Conservation (phyloP, 2,888 invertebrate genomes). For the Ophion slaviceki region DNA sequence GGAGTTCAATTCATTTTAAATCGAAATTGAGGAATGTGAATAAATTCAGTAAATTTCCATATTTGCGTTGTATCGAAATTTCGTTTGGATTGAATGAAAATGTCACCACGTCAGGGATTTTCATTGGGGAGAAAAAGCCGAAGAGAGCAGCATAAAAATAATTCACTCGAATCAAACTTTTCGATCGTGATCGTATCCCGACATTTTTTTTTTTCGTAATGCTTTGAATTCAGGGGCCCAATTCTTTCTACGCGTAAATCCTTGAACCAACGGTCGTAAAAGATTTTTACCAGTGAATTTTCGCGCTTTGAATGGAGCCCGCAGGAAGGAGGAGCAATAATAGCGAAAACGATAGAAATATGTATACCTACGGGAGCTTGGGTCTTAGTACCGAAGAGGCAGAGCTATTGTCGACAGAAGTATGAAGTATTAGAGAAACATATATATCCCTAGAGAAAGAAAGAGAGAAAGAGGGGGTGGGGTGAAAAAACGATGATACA, state of each 20-base stretch:
- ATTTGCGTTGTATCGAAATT: not conserved
- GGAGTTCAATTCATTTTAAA: not conserved
- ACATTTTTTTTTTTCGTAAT: not conserved
- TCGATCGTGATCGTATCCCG: not conserved
- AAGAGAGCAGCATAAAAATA: not conserved
- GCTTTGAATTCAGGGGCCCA: not conserved
- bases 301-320: conserved; percentile 7
- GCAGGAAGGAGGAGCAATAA: conserved; percentile 5
- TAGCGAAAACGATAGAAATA: conserved; percentile 22
- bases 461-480: conserved; percentile 34
- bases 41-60: not conserved
- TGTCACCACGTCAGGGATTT: not conserved
- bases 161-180: not conserved
- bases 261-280: not conserved
- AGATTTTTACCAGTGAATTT: conserved; percentile 25
- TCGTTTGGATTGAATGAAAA: not conserved
- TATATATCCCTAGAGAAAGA: conserved; percentile 21
- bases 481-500: conserved; percentile 49
- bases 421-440: conserved; percentile 19
- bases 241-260: not conserved
- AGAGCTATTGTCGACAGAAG: conserved; percentile 26
- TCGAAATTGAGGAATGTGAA: not conserved
- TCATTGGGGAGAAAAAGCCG: not conserved
- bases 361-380: conserved; percentile 6
- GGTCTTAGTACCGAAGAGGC: conserved; percentile 17